Base-by-base conservation (phyloP, 1,140 invertebrate species). In the Helicoverpa armigera region DNA sequence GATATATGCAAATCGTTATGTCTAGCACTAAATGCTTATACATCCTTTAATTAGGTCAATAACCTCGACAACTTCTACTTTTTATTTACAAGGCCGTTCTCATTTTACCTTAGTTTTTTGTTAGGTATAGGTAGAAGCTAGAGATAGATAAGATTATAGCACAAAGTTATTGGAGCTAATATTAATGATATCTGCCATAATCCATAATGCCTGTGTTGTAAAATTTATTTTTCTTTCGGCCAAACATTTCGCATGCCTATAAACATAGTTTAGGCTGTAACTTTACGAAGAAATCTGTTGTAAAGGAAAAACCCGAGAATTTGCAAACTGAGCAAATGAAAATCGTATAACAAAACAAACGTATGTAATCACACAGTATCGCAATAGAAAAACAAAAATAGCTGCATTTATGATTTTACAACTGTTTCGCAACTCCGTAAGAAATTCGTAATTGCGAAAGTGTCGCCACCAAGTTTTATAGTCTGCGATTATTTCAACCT, bases 391-490 rank as follows among this genome's bases (percentile, higher is more conserved):
- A 3, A 60, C 58, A n/a, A 67, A 18, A 67, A 67, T 18, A 35
- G 18, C 14, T n/a, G 7, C 14, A 23, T 69, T 69, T 50, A 16
- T 23, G 12, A 7, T 50, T 58, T 50, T 58, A 79, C 54, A 54
- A 53, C 50, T 1, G 60, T 72, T 81, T 70, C 23, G 54, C 43
- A 78, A 82, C 23, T 63, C 16, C 23, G 73, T 70, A 76, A 60
- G 54, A 76, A 81, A 81, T 51, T 43, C 48, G 31, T 75, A 29
- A 63, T 83, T 79, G 48, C 63, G 73, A 83, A 77, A 83, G 78
- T 56, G 63, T 72, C 61, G 54, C 63, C 43, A 35, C 35, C 50
- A 69, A 77, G 67, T 23, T 81, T 80, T 78, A 58, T 65, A 35
- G 14, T 48, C 14, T 43, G 75, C 81, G 61, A 67, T 63, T 60